A percentile compares a stretch with the other conserved stretches of the same genome.
These are phyloP conservation scores for Campylorhamphus procurvoides DNA, from an alignment of 2,113 vertebrate genomes.

Conservation along the genomic window DNA sequence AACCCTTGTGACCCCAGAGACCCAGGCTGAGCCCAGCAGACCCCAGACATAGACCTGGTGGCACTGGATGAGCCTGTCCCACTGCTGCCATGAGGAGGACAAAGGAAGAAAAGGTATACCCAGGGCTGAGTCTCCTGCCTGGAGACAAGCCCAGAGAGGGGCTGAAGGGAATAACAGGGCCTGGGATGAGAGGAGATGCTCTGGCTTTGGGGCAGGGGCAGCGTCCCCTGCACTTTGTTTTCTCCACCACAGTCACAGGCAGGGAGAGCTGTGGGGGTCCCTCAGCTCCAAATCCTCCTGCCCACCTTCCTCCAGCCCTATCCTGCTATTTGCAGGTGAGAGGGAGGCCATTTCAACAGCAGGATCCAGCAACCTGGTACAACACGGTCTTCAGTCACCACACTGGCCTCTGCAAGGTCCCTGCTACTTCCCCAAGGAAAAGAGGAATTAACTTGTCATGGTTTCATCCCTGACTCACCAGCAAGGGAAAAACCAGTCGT, in stretches of 20 bases:
- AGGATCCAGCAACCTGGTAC: not conserved
- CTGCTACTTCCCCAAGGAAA: not conserved
- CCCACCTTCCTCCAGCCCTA: not conserved
- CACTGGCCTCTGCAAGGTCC: not conserved
- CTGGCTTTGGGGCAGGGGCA: not conserved
- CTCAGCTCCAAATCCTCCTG: not conserved
- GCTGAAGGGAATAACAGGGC: not conserved
- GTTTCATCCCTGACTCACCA: not conserved
- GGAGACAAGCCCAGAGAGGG: not conserved
- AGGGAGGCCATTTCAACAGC: not conserved
- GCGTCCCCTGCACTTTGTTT: not conserved
- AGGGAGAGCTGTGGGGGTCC: not conserved
- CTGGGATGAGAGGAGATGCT: not conserved
- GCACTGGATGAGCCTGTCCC: not conserved
- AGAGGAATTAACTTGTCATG: not conserved
- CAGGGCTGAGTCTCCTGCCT: not conserved
- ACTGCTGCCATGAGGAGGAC: not conserved
- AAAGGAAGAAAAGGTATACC: not conserved
- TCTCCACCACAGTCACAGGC: not conserved
- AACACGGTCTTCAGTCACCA: not conserved
- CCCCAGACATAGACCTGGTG: not conserved
- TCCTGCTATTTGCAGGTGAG: accelerated
- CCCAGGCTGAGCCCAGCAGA: not conserved
- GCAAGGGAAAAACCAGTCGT: accelerated
- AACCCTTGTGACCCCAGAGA: not conserved